phyloP scores from a whole-genome alignment of 2,888 invertebrate species.

The Trichopoda pennipes region DNA sequence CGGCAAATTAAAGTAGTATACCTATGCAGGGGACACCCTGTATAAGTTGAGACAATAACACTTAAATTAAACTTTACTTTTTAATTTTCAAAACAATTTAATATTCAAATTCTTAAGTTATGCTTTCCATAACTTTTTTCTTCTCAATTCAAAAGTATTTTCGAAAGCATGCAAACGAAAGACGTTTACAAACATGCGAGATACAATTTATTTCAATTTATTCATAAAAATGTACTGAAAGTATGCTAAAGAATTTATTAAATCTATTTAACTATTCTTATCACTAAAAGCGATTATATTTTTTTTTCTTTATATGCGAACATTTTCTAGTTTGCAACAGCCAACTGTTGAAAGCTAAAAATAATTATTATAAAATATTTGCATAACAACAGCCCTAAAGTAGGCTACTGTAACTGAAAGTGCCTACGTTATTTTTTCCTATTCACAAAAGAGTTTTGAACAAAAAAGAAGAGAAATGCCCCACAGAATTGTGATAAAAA shows the following conservation, averaged over 20 bases:
- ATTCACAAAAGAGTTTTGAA: background rate
- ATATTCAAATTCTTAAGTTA: too few relatives aligned
- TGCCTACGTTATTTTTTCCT: background rate
- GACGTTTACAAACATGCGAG: too few relatives aligned
- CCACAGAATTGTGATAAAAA: constrained; percentile 14
- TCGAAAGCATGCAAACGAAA: too few relatives aligned
- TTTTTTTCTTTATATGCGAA: background rate
- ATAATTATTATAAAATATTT: constrained; percentile 35
- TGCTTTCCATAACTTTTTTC: too few relatives aligned
- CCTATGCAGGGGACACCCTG: too few relatives aligned
- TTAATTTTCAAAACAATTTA: too few relatives aligned
- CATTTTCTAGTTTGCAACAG: background rate
- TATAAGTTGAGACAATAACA: too few relatives aligned
- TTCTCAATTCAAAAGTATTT: too few relatives aligned
- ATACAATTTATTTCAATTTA: background rate
- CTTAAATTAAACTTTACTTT: too few relatives aligned
- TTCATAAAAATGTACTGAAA: background rate
- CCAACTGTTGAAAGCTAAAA: constrained; percentile 46
- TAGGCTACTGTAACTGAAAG: constrained; percentile 5
- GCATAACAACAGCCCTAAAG: constrained; percentile 12
- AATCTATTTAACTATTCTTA: constrained; percentile 25
- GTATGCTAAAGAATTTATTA: constrained; percentile 13
- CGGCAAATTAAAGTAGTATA: too few relatives aligned
- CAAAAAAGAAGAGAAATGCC: constrained; percentile 26
- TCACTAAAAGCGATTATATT: constrained; percentile 40